Evolutionary conservation across 2,888 invertebrate genomes (phyloP), one percentile per base, ranked within the genome.

Genomic region (Hydropsyche betteni): DNA sequence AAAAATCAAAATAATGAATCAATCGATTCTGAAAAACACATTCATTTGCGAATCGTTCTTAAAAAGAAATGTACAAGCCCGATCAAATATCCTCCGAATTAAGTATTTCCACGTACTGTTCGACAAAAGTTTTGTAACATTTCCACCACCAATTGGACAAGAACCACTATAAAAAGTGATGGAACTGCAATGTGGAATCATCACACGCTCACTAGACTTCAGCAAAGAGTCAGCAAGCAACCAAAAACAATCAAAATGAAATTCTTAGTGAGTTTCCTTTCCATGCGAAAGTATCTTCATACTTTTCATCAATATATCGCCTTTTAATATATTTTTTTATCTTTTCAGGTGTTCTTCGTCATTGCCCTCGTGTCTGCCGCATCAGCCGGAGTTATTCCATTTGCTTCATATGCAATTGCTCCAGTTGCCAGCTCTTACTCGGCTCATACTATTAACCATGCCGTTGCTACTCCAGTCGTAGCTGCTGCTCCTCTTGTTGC

Each of bases 391-490:
- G 81, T 84, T 3, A 75, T 84, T 3, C 84, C 87, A 68, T 73
- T 80, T 12, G 81, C 84, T 5, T 86, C 84, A 16, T 84, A 83
- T 51, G 84, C 85, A 0, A 87, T 93, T 4, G 91, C 92, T 0
- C 93, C 93, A 3, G 93, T 92, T 80, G 93, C 93, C 73, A 90
- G 89, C 80, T 92, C 92, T 12, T 94, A 92, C 85, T 92, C 92
- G 77, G 92, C 93, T 0, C 93, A 93, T 81, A 87, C 91, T 24
- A 88, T 93, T 75, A 92, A 93, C 85, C 93, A 93, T 81, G 93
- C 93, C 0, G 88, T 93, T 4, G 92, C 93, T 34, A 87, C 91
- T 8, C 93, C 93, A 0, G 88, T 90, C 0, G 81, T 80, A 50
- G 82, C 87, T 8, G 82, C 84, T 12, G 83, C 85, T 34, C 81